Conservation (phyloP, 2,888 invertebrate genomes). For the Apodemia mormo region DNA sequence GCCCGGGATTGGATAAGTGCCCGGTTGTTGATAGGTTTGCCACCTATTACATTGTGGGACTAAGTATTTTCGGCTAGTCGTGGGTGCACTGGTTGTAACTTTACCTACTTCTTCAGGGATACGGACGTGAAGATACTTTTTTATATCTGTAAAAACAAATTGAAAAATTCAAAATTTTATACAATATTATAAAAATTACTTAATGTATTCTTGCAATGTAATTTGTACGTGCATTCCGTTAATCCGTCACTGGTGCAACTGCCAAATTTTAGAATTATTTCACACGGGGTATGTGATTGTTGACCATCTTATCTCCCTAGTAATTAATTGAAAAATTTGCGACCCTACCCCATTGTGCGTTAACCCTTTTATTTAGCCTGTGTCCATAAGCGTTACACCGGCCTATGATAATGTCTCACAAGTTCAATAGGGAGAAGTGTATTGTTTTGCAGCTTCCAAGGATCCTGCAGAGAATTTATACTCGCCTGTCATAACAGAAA, state of each 20-base stretch:
- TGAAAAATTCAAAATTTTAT: not conserved
- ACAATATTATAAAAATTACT: not conserved
- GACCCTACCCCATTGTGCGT: slow-evolving; percentile 54
- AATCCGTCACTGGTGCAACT: slow-evolving; percentile 8
- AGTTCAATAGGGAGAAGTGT: slow-evolving; percentile 63
- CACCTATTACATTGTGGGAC: no score
- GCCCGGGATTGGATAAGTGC: no score
- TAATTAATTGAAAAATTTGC: slow-evolving; percentile 71
- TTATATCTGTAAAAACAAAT: no score
- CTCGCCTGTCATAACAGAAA: slow-evolving; percentile 80
- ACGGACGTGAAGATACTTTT: no score
- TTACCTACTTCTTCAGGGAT: no score
- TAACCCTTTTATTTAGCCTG: slow-evolving; percentile 65
- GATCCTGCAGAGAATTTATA: slow-evolving; percentile 76
- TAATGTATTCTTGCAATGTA: not conserved
- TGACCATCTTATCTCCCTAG: slow-evolving; percentile 70
- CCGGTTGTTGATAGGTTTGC: no score
- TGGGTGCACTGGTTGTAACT: no score
- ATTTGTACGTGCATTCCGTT: not conserved
- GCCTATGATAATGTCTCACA: slow-evolving; percentile 70
- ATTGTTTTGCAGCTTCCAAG: slow-evolving; percentile 78
- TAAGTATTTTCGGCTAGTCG: no score
- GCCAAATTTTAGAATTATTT: slow-evolving; percentile 42
- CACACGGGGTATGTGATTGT: slow-evolving; percentile 66
- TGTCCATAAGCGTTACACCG: slow-evolving; percentile 64